Conservation (phyloP, 2,113 vertebrate species). For the Melanocharis versteri region DNA sequence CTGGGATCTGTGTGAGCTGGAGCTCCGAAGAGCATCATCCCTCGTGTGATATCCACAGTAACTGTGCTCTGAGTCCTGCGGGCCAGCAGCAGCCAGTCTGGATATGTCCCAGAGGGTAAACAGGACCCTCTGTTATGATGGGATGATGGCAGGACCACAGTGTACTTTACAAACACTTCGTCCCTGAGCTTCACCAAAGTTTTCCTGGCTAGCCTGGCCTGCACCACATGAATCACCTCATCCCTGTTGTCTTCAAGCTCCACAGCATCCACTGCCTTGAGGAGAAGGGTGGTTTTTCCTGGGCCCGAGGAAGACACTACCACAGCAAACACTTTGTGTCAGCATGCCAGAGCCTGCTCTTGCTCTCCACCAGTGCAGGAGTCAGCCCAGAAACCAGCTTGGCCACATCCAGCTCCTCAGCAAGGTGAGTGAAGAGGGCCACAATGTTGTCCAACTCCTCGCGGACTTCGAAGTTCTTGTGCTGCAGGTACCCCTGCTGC, state of each 20-base stretch:
- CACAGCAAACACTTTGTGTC: slow-evolving; percentile 82
- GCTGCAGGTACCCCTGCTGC: slow-evolving; percentile 69
- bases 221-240: slow-evolving; percentile 81
- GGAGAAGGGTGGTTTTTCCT: slow-evolving; percentile 75
- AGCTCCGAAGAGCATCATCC: slow-evolving; percentile 54
- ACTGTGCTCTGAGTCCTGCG: slow-evolving; percentile 77
- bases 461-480: slow-evolving; percentile 81
- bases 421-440: slow-evolving; percentile 80
- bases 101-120: slow-evolving; percentile 75
- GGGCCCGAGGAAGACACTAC: slow-evolving; percentile 79
- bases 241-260: slow-evolving; percentile 80
- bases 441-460: slow-evolving; percentile 82
- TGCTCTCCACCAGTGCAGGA: slow-evolving; percentile 81
- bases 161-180: slow-evolving; percentile 82
- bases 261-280: slow-evolving; percentile 81
- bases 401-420: slow-evolving; percentile 81
- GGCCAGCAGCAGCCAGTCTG: slow-evolving; percentile 85
- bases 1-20: slow-evolving; percentile 46
- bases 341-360: slow-evolving; percentile 83
- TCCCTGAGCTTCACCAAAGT: slow-evolving; percentile 76
- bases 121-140: slow-evolving; percentile 47
- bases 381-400: slow-evolving; percentile 80
- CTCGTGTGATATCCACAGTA: slow-evolving; percentile 42
- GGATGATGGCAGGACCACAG: slow-evolving; percentile 74
- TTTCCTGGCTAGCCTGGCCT: slow-evolving; percentile 83